These are phyloP conservation scores for Lemur catta DNA, from an alignment of 2,797 vertebrate genomes.

Conservation along the genomic window DNA sequence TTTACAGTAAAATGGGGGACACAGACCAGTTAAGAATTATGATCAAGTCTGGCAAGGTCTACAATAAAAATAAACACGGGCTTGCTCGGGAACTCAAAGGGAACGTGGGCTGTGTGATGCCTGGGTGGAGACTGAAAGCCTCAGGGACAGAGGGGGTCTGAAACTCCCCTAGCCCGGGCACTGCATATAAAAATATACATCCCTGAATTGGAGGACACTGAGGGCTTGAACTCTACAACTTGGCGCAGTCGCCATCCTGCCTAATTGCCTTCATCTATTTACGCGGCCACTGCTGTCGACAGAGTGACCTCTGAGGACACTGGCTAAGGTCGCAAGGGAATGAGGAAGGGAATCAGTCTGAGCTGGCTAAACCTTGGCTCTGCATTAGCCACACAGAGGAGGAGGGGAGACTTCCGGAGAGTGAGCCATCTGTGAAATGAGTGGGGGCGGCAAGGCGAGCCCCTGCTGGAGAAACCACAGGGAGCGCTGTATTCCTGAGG, in stretches of 20 bases:
- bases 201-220: neutral
- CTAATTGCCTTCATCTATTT: neutral
- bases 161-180: neutral
- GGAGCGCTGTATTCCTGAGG: neutral
- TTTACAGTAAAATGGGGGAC: neutral
- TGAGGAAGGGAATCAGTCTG: neutral
- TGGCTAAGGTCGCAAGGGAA: neutral
- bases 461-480: fast-evolving
- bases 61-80: neutral
- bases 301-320: too few relatives aligned
- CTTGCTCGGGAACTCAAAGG: neutral
- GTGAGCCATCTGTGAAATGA: neutral
- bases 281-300: neutral
- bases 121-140: neutral
- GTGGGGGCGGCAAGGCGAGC: fast-evolving
- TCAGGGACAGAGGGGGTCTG: neutral
- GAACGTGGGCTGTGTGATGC: neutral
- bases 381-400: fast-evolving
- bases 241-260: neutral
- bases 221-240: fast-evolving
- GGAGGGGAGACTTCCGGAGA: neutral
- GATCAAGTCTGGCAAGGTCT: neutral
- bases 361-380: neutral
- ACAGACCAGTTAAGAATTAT: neutral
- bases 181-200: neutral